phyloP scores from a whole-genome alignment of 2,888 invertebrate genomes.

The Sphaerophoria rueppellii region DNA sequence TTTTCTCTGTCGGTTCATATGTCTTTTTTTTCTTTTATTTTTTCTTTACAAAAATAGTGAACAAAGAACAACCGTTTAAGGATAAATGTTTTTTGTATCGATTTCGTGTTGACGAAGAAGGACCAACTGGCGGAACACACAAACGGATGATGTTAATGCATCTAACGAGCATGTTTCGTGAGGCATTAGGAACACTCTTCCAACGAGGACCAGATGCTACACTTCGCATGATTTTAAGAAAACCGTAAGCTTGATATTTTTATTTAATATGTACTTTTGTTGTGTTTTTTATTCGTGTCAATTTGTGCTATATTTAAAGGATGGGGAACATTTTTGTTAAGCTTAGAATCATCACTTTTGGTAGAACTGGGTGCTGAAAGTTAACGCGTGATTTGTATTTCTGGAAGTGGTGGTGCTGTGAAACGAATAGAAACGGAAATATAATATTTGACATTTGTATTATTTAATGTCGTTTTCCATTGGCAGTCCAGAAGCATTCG shows the following conservation, averaged over 20 bases:
- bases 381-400: too few relatives aligned
- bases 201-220: constrained; percentile 90
- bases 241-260: constrained; percentile 85
- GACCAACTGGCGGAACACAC: constrained; percentile 84
- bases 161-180: constrained; percentile 88
- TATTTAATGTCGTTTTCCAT: too few relatives aligned
- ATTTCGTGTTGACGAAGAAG: constrained; percentile 89
- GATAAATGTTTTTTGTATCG: constrained; percentile 92
- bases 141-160: constrained; percentile 85
- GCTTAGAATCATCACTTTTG: too few relatives aligned
- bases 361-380: too few relatives aligned
- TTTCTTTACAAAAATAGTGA: constrained; percentile 83
- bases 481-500: too few relatives aligned
- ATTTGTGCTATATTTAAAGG: background rate
- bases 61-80: constrained; percentile 90
- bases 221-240: constrained; percentile 90
- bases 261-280: constrained; percentile 48
- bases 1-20: background rate
- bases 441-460: too few relatives aligned
- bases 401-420: background rate
- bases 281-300: background rate
- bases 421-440: too few relatives aligned
- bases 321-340: too few relatives aligned
- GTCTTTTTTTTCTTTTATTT: background rate
- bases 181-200: constrained; percentile 86